phyloP scores from a whole-genome alignment of 2,113 vertebrate species.

The Zapus hudsonius region DNA sequence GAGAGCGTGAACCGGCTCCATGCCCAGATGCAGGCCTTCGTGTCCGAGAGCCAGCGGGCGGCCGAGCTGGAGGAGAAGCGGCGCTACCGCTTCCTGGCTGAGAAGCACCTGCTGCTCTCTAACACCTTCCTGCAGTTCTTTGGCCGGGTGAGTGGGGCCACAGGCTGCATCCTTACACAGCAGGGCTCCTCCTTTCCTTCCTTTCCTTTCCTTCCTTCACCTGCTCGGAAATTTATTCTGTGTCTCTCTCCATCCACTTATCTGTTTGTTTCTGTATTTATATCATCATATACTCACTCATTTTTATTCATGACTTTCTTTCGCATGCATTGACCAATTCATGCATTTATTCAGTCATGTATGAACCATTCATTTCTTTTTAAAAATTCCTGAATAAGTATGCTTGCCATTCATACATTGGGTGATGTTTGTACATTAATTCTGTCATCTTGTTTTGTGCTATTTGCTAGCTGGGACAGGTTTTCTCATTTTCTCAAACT shows the following conservation, averaged over 20 bases:
- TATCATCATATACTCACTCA: neutral
- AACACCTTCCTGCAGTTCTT: slow-evolving; percentile 87
- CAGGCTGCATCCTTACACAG: neutral
- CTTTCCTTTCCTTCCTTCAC: neutral
- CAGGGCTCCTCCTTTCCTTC: neutral
- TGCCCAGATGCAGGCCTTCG: slow-evolving; percentile 89
- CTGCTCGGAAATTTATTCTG: neutral
- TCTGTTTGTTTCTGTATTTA: neutral
- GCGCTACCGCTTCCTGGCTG: slow-evolving; percentile 95
- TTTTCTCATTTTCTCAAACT: neutral
- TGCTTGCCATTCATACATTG: neutral
- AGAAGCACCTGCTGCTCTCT: slow-evolving; percentile 92
- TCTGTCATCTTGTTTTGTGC: neutral
- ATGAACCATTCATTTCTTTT: neutral
- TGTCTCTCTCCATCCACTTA: neutral
- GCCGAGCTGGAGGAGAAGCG: slow-evolving; percentile 95
- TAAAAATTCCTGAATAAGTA: neutral
- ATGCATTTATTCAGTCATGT: neutral
- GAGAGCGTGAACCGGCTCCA: slow-evolving; percentile 87
- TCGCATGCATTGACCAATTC: neutral
- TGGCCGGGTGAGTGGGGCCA: slow-evolving; percentile 79
- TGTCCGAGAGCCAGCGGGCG: slow-evolving; percentile 89
- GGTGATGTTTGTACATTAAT: neutral
- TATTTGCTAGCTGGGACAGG: neutral
- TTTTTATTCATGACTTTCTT: neutral